Base-by-base conservation (phyloP, 64 coral and sea anemone genomes). In the Orbicella faveolata region DNA sequence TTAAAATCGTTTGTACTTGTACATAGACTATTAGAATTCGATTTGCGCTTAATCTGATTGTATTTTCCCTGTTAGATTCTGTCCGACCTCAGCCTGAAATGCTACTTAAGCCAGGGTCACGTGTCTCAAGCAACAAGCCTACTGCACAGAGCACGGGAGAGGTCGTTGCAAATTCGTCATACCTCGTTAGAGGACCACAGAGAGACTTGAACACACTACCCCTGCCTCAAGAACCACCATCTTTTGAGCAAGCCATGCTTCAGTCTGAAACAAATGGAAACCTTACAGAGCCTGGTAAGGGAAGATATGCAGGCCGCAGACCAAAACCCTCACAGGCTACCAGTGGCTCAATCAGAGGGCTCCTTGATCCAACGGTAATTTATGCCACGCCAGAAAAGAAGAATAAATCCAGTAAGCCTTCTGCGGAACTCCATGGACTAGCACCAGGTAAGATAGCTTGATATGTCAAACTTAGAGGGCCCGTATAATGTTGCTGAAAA, bases 21-120 rank as follows among this genome's bases (percentile, higher is more conserved):
- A 57, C 54, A 57, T 57, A 14, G 13, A 14, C 54, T 57, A 14
- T 57, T 11, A 57, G 54, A 57, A 57, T 20, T n/a, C n/a, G 23
- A 69, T 25, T n/a, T 41, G 39, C 39, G 39, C 39, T 41, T 23
- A n/a, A 67, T 21, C 18, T n/a, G 4, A 67, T 67, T 67, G 17
- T 17, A 1, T n/a, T 1, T 21, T 4, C 17, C 18, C 82, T 55
- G 25, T 5, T 70, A 91, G 88, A 90, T 44, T 91, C 93, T 53
- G 68, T 91, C 33, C 88, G 52, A 19, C 21, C 14, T 19, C 88
- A 87, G 33, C 77, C 55, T 25, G 89, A 94, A 78, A 76, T 94
- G 63, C 73, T 94, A n/a, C 78, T 91, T 52, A 90, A 94, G 44
- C 89, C 93, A n/a, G 93, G 93, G 34, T 87, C 93, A 68, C 89